A percentile compares a stretch with the other conserved stretches of the same genome.
Evolutionary conservation across 2,113 vertebrate genomes (phyloP).

Genomic region (Neofelis nebulosa): DNA sequence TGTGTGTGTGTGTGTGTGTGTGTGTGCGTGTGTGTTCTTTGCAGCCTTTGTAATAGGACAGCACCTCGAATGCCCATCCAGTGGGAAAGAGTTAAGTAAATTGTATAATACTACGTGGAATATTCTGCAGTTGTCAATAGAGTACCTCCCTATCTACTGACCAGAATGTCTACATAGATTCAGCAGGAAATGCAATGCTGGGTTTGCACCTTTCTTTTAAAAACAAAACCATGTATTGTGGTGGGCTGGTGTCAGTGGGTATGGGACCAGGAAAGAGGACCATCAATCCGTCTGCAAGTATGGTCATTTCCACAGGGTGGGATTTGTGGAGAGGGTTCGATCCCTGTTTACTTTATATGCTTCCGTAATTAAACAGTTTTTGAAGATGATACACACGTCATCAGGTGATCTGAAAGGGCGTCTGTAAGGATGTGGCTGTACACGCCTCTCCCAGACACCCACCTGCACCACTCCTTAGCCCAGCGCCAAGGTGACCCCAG

Average conservation of each 20-base stretch:
- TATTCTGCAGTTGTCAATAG: not conserved
- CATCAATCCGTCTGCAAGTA: not conserved
- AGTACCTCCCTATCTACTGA: not conserved
- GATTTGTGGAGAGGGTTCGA: not conserved
- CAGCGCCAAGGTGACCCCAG: not conserved
- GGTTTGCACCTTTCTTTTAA: not conserved
- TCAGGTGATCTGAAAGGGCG: accelerated
- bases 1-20: not conserved
- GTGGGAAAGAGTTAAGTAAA: not conserved
- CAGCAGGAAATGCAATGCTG: not conserved
- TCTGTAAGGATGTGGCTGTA: not conserved
- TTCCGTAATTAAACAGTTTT: not conserved
- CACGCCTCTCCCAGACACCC: not conserved
- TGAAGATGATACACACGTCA: not conserved
- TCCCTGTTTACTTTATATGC: not conserved
- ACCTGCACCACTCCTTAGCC: not conserved
- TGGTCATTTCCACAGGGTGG: not conserved
- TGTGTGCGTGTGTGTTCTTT: not conserved
- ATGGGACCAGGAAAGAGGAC: not conserved
- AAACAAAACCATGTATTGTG: not conserved
- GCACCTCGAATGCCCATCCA: not conserved
- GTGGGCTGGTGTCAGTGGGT: accelerated
- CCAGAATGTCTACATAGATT: not conserved
- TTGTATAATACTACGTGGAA: not conserved
- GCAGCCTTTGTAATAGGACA: not conserved